Conservation (phyloP, 1,140 invertebrate genomes). For the Lepidurus arcticus region DNA sequence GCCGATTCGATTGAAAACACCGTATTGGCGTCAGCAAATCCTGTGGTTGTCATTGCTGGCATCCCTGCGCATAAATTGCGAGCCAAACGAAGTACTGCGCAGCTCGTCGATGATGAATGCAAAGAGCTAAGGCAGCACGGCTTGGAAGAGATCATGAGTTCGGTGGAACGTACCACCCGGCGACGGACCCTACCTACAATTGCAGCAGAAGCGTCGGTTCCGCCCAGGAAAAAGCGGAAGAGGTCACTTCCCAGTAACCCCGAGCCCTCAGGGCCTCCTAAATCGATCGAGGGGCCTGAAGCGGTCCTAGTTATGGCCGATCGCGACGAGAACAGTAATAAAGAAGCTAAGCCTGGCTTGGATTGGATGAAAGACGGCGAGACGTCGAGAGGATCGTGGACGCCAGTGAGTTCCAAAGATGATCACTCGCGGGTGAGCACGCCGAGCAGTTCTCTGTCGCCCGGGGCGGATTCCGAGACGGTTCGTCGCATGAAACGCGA, state of each 20-base stretch:
- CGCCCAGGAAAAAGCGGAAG: neutral
- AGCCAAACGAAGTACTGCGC: neutral
- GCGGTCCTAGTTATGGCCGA: neutral
- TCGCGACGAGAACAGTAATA: neutral
- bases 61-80: neutral
- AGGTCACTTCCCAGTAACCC: neutral
- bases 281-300: neutral
- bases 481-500: neutral
- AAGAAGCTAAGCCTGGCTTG: neutral
- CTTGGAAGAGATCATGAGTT: constrained; percentile 9
- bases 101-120: constrained; percentile 19
- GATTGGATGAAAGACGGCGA: constrained; percentile 6
- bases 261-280: neutral
- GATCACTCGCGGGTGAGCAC: neutral
- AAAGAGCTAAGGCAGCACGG: constrained; percentile 5
- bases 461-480: neutral
- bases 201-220: neutral
- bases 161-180: neutral
- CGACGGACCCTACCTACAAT: neutral
- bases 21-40: too few species aligned
- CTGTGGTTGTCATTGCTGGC: neutral
- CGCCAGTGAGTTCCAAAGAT: constrained; percentile 1
- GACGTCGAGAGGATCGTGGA: neutral
- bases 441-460: constrained; percentile 5
- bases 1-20: too few species aligned